Evolutionary conservation across 2,888 invertebrate species (phyloP), one percentile per base, ranked within the genome.

Genomic region (Arctia plantaginis): DNA sequence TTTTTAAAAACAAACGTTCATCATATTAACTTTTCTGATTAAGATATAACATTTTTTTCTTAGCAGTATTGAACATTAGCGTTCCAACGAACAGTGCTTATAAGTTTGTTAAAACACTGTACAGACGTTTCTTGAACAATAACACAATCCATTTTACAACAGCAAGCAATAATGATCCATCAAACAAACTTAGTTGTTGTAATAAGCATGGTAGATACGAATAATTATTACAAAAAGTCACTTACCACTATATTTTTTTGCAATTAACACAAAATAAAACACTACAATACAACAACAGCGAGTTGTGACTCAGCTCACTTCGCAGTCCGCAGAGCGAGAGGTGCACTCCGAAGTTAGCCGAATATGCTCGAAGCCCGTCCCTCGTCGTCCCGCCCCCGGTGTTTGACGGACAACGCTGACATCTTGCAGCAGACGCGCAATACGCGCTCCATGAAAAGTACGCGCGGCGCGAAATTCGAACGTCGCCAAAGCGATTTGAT

Each of bases 221-320:
- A 73, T n/a, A 79, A 76, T 76, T 80, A 75, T 51, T 78, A 13
- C 62, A 70, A 62, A 79, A 78, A 87, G 78, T 75, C 33, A 93
- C 95, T 94, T 84, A 94, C 94, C 91, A 79, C 77, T 78, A 30
- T 44, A 80, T 81, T 79, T 76, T 81, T 72, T 71, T 39, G 74
- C 68, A 73, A 59, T 79, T 83, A 83, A 87, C 86, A 87, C 84
- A 78, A 82, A 85, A 84, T 83, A 82, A 79, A 85, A 78, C 74
- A 78, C 80, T 41, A 77, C 72, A 71, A 80, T 71, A 68, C 73
- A 69, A 80, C 66, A 69, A 77, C 66, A 75, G 77, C 59, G 75
- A 81, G 77, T 88, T 94, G 93, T 94, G 90, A 93, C 95, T 94
- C 95, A 93, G 91, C 86, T 93, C 93, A 91, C 90, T 88, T 92